Evolutionary conservation across 2,797 vertebrate genomes (phyloP).

Genomic region (Chloroceryle amazona): DNA sequence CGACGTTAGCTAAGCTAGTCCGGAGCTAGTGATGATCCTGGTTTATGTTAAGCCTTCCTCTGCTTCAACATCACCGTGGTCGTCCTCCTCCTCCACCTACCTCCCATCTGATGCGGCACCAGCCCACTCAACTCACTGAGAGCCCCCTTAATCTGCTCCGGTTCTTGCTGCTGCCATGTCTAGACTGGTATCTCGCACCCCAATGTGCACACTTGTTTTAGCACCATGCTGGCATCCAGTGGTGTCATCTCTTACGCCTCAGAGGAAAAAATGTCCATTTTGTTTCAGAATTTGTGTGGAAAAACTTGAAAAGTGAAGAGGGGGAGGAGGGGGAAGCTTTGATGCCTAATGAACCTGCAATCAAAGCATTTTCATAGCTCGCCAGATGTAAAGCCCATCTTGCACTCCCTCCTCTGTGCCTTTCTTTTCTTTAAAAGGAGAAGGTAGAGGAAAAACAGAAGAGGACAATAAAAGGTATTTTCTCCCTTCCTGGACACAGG

Average conservation of each 20-base stretch:
- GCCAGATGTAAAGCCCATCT: not conserved
- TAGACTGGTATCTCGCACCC: not conserved
- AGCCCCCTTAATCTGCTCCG: not conserved
- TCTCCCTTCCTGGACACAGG: not conserved
- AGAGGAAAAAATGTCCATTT: not conserved
- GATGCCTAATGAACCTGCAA: not conserved
- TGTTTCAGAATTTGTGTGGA: not conserved
- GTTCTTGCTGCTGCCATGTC: not conserved
- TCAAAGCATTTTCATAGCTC: not conserved
- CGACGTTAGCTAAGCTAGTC: not conserved
- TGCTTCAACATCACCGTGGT: not conserved
- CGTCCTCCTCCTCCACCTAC: not conserved
- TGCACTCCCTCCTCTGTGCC: not conserved
- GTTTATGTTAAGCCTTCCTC: constrained; percentile 6
- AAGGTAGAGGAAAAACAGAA: not conserved
- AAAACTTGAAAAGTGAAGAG: not conserved
- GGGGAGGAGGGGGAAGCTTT: not conserved
- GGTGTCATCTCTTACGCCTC: not conserved
- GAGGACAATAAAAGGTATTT: not conserved
- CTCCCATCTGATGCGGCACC: not conserved
- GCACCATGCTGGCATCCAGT: not conserved
- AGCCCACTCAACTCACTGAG: not conserved
- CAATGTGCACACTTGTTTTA: not conserved
- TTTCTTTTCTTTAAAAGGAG: not conserved
- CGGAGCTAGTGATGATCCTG: not conserved